phyloP scores from a whole-genome alignment of 2,888 invertebrate genomes.

The Trisateles emortualis region DNA sequence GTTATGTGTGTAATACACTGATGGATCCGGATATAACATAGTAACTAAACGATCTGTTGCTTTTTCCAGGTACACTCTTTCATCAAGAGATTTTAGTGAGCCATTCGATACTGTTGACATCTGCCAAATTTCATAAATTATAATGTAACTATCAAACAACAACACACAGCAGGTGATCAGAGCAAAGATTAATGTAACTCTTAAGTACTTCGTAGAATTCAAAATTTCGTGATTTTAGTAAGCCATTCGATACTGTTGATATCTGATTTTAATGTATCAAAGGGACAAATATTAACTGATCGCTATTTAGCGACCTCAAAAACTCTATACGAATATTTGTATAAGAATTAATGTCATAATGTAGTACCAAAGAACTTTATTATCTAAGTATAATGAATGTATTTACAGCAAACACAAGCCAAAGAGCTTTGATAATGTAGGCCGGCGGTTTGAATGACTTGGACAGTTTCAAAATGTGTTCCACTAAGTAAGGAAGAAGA shows the following conservation, averaged over 20 bases:
- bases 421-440: conserved; percentile 77
- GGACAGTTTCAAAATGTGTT: conserved; percentile 69
- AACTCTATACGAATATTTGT: no score
- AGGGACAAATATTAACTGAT: no score
- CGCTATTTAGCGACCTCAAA: no score
- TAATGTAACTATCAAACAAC: no score
- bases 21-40: conserved; percentile 69
- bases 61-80: conserved; percentile 73
- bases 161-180: no score
- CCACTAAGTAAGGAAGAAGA: conserved; percentile 70
- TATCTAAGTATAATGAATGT: conserved; percentile 3
- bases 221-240: conserved; percentile 64
- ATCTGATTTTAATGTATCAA: no score
- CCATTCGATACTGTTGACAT: conserved; percentile 78
- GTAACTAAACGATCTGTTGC: conserved; percentile 69
- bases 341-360: no score
- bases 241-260: conserved; percentile 74
- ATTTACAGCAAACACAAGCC: conserved; percentile 81
- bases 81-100: conserved; percentile 66
- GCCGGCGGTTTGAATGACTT: conserved; percentile 64
- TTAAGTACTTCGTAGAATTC: no score
- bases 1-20: conserved; percentile 74
- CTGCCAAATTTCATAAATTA: conserved; percentile 45
- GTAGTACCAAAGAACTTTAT: not conserved
- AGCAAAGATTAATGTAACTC: no score